These are phyloP conservation scores for Microctenopoma steveboyesi DNA, from an alignment of 2,797 vertebrate genomes.

Conservation along the genomic window DNA sequence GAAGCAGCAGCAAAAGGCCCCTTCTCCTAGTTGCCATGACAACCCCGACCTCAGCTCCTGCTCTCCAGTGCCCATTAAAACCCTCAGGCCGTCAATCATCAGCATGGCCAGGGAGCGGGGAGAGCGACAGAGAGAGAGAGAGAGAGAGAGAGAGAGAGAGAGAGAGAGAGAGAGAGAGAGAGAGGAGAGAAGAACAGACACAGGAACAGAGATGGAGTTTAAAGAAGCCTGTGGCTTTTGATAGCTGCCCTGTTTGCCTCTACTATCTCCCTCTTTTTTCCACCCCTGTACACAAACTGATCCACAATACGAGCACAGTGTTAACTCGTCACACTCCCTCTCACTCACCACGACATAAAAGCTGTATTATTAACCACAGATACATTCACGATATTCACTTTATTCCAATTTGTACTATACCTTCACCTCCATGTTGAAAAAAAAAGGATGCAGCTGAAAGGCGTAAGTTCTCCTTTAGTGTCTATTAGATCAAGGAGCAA, in stretches of 20 bases:
- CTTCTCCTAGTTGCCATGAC: conserved; percentile 88
- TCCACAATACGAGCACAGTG: conserved; percentile 47
- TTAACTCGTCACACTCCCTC: conserved; percentile 56
- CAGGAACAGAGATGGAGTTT: conserved; percentile 71
- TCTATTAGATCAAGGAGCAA: neutral
- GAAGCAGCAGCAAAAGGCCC: conserved; percentile 84
- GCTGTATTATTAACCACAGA: conserved; percentile 31
- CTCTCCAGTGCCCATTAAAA: conserved; percentile 88
- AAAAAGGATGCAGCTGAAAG: neutral
- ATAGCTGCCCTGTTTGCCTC: conserved; percentile 75
- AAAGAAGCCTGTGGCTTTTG: conserved; percentile 83
- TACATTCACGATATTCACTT: conserved; percentile 18
- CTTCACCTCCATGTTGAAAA: conserved; percentile 10
- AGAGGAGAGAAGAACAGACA: conserved; percentile 18
- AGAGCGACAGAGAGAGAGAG: conserved; percentile 59
- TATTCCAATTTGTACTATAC: conserved; percentile 13
- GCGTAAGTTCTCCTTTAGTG: neutral
- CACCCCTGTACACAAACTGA: conserved; percentile 59
- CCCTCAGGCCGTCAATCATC: conserved; percentile 89
- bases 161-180: conserved; percentile 49
- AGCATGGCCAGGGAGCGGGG: conserved; percentile 79
- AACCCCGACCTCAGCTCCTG: conserved; percentile 87
- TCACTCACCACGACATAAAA: conserved; percentile 19
- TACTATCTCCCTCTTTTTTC: conserved; percentile 63
- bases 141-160: conserved; percentile 19